Base-by-base conservation (phyloP, 1,140 invertebrate genomes). In the Cyclina sinensis region DNA sequence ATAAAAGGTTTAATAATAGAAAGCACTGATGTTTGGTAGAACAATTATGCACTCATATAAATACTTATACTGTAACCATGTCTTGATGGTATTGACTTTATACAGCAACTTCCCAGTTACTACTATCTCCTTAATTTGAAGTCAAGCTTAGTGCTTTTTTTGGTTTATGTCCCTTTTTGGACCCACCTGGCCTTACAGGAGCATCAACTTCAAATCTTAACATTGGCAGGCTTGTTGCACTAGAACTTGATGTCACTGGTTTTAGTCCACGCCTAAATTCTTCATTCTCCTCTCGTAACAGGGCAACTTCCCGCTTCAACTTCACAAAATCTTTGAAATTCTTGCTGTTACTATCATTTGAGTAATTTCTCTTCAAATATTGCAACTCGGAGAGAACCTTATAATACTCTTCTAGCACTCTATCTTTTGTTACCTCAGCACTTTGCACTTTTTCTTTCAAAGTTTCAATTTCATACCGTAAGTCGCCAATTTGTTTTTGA, bases 321-420 rank as follows among this genome's bases (percentile, higher is more conserved):
- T 88, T 82, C 21, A 88, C 86, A 88, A 88, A 88, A 0, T 88
- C 86, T 48, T 88, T 82, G 54, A 88, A 88, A 12, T 82, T 88
- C 24, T 88, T 82, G 30, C 54, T 68, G 16, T 74, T 59, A 24
- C 27, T 74, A 35, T 82, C 62, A 4, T 5, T 43, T 12, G 54
- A 48, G 27, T 82, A 73, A 54, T 80, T 51, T 39, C 57, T 81
- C 62, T 88, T 88, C 32, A 88, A 27, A 74, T 82, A 59, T 54
- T 88, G 86, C 12, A 88, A 30, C n/a, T 83, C 79, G 1, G 68
- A 59, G 39, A 51, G 43, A 0, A 88, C 65, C 39, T 46, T 82
- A 27, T 88, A 76, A 37, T 88, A 88, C 48, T 88, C 86, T 21
- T 88, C 86, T 12, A 88, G 30, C 48, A 88, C 79, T 57, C 86